Evolutionary conservation across 2,113 vertebrate genomes (phyloP).

Genomic region (Ciconia stormi): DNA sequence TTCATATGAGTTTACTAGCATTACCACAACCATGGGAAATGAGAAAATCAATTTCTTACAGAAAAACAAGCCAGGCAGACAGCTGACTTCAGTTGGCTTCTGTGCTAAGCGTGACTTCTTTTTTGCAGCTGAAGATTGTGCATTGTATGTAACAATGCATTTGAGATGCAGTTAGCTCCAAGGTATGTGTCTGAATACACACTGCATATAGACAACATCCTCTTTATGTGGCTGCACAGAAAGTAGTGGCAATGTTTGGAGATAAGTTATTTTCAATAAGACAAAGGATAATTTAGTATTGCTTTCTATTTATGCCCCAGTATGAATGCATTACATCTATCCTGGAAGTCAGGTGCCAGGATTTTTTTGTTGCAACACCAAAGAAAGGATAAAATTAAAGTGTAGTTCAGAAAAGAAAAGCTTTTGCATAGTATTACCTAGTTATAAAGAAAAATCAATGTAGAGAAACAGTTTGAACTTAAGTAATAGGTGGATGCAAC

Average conservation of each 20-base stretch:
- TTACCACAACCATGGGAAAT: neutral
- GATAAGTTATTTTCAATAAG: neutral
- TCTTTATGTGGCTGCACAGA: neutral
- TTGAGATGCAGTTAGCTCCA: neutral
- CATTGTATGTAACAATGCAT: accelerated
- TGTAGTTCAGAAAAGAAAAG: neutral
- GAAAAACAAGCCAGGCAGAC: neutral
- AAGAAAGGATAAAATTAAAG: neutral
- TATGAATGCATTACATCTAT: neutral
- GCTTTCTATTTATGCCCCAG: neutral
- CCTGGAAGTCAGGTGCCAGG: neutral
- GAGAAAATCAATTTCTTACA: neutral
- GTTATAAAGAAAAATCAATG: neutral
- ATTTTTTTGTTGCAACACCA: neutral
- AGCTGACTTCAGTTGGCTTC: neutral
- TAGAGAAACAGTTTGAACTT: neutral
- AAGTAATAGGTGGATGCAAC: neutral
- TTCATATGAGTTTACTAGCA: neutral
- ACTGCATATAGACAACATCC: neutral
- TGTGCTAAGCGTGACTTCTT: neutral
- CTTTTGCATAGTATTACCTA: neutral
- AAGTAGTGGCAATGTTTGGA: neutral
- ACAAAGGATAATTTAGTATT: neutral
- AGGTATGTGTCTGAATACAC: neutral
- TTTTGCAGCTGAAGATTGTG: neutral